Evolutionary conservation across 1,140 invertebrate species (phyloP).

Genomic region (Bombus polaris): DNA sequence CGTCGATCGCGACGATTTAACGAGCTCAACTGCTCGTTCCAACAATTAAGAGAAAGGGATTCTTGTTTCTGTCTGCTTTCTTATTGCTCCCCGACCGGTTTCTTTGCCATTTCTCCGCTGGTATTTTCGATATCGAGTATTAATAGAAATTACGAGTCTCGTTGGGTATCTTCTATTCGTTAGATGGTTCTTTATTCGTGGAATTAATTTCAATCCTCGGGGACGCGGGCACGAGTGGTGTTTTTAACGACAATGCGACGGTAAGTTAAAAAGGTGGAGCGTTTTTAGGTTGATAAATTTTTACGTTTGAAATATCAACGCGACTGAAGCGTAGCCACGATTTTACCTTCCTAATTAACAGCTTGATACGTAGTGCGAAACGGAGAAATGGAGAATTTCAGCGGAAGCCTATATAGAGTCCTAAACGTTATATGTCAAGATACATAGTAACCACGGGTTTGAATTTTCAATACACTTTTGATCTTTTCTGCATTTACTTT

Average conservation of each 20-base stretch:
- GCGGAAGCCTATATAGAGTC: too few species aligned
- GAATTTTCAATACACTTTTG: too few species aligned
- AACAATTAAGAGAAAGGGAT: constrained; percentile 3
- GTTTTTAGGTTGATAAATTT: too few species aligned
- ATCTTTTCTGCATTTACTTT: too few species aligned
- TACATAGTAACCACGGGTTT: too few species aligned
- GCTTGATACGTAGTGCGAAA: too few species aligned
- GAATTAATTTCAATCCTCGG: not conserved
- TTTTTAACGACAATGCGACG: too few species aligned
- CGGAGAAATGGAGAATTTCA: too few species aligned
- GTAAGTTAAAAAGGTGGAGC: not conserved
- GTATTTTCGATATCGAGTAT: not conserved
- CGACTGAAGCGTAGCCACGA: too few species aligned
- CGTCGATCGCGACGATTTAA: constrained; percentile 13
- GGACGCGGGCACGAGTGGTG: not conserved
- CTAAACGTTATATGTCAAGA: too few species aligned
- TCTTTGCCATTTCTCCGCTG: not conserved
- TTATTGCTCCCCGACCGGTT: not conserved
- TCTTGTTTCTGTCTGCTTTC: not conserved
- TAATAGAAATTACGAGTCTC: not conserved
- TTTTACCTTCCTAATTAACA: too few species aligned
- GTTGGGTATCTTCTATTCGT: not conserved
- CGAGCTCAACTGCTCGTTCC: not conserved
- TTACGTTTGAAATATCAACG: too few species aligned
- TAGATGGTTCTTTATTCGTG: not conserved